A percentile compares a stretch with the other conserved stretches of the same genome.
phyloP scores from a whole-genome alignment of 2,888 invertebrate genomes.

The Protula sp. region DNA sequence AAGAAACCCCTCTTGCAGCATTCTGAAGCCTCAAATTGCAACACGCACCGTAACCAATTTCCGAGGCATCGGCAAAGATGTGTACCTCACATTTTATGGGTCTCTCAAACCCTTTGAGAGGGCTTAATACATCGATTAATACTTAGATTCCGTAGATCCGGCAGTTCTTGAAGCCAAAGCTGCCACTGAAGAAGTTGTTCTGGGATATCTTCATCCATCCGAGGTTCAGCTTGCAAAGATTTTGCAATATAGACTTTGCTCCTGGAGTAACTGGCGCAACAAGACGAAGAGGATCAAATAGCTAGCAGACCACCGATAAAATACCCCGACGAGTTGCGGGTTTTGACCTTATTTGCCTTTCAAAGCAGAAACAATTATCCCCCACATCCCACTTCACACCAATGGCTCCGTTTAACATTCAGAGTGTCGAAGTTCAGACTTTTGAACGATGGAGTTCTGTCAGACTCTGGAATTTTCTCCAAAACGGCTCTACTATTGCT shows the following conservation, averaged over 20 bases:
- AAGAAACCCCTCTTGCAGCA: not conserved
- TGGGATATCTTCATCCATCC: not conserved
- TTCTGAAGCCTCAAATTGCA: not conserved
- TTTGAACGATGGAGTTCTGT: not conserved
- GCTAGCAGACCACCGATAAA: not conserved
- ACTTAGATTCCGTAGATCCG: not conserved
- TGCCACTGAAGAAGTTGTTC: not conserved
- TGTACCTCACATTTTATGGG: not conserved
- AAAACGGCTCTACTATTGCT: not conserved
- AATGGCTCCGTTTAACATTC: not conserved
- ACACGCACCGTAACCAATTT: not conserved
- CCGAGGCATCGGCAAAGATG: not conserved
- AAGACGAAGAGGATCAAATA: not conserved
- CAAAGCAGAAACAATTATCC: not conserved
- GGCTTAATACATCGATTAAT: too few species aligned
- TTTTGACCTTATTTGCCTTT: not conserved
- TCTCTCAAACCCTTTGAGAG: not conserved
- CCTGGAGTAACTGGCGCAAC: not conserved
- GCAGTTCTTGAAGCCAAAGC: not conserved
- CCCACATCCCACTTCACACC: not conserved
- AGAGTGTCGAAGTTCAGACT: not conserved
- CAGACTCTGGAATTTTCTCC: not conserved
- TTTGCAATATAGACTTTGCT: not conserved
- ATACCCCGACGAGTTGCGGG: not conserved
- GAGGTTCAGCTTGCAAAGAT: not conserved